Percentiles rank a stretch among this genome's conserved stretches.
These are phyloP conservation scores for Apodemia zela DNA, from an alignment of 2,888 invertebrate species.

Conservation along the genomic window DNA sequence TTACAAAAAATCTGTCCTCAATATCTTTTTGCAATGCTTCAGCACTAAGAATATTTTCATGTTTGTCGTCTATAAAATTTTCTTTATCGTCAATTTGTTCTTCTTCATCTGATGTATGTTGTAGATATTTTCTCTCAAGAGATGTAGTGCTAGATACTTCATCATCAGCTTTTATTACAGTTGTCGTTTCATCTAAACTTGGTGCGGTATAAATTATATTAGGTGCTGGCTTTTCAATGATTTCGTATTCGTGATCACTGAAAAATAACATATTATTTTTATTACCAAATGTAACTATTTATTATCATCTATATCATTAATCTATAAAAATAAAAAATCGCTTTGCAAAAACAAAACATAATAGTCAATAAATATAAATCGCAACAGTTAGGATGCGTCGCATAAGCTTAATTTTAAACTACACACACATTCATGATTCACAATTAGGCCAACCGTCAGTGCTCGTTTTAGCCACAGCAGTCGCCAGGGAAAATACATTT, in stretches of 20 bases:
- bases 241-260: conserved; percentile 97
- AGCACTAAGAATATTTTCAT: conserved; percentile 55
- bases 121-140: conserved; percentile 67
- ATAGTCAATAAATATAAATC: conserved; percentile 40
- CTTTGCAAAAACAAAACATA: conserved; percentile 34
- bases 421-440: conserved; percentile 53
- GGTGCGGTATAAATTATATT: conserved; percentile 62
- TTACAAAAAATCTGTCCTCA: conserved; percentile 82
- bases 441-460: conserved; percentile 73
- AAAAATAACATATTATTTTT: conserved; percentile 41
- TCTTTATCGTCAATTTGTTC: conserved; percentile 60
- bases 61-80: conserved; percentile 44
- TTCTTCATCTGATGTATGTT: conserved; percentile 74
- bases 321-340: conserved; percentile 35
- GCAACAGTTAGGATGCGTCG: conserved; percentile 51
- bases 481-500: conserved; percentile 58
- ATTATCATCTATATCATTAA: not conserved
- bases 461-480: conserved; percentile 78
- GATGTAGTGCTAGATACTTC: conserved; percentile 75
- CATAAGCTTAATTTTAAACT: conserved; percentile 62
- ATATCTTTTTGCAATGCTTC: conserved; percentile 82
- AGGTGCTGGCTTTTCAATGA: conserved; percentile 86
- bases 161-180: conserved; percentile 65
- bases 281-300: not conserved
- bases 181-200: conserved; percentile 57